Percentiles rank a stretch among this genome's conserved stretches.
Evolutionary conservation across 2,113 vertebrate genomes (phyloP).

Genomic region (Labeo rohita): DNA sequence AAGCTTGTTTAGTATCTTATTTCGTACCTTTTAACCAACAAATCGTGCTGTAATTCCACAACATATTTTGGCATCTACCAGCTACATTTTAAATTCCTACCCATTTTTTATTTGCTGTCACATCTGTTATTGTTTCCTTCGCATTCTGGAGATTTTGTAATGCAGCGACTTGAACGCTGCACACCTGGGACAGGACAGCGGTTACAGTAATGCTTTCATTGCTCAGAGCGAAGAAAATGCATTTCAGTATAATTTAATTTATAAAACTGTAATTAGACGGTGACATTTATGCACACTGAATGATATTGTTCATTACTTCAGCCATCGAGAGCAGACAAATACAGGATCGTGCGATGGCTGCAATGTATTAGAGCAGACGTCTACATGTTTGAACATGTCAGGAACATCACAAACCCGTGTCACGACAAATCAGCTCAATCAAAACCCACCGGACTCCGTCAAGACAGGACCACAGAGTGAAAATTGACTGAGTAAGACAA

Average conservation of each 20-base stretch:
- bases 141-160: background rate
- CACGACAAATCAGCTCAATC: conserved; percentile 10
- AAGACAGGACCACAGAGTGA: background rate
- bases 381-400: conserved; percentile 23
- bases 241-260: background rate
- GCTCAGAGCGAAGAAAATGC: background rate
- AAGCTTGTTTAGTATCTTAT: background rate
- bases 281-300: background rate
- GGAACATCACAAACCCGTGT: background rate
- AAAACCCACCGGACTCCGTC: conserved; percentile 11
- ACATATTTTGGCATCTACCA: background rate
- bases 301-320: background rate
- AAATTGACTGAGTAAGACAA: background rate
- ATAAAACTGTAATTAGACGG: background rate
- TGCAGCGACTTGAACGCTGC: background rate
- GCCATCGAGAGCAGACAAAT: background rate
- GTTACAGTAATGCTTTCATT: background rate
- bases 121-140: background rate
- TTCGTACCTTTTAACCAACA: background rate
- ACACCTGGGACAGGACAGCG: background rate
- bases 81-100: background rate
- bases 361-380: background rate
- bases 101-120: background rate
- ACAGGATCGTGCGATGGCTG: background rate
- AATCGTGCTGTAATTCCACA: background rate